A percentile compares a stretch with the other conserved stretches of the same genome.
phyloP scores from a whole-genome alignment of 2,888 invertebrate species.

The Eumerus sabulonum region DNA sequence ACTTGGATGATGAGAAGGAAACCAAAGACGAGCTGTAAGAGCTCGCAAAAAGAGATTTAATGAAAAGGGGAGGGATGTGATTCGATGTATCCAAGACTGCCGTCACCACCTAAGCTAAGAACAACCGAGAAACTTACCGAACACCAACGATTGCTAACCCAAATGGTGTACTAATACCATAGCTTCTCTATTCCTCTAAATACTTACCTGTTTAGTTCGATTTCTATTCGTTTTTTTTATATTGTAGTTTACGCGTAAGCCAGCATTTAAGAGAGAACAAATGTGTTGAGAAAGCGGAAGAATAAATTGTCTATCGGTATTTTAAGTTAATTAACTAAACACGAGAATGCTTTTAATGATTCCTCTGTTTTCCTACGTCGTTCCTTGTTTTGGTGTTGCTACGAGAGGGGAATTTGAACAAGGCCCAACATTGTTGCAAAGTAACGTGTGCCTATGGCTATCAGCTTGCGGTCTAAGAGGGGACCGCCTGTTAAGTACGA shows the following conservation, averaged over 20 bases:
- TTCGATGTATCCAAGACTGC: constrained; percentile 53
- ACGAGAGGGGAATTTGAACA: no score
- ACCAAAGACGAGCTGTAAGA: constrained; percentile 75
- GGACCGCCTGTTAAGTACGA: no score
- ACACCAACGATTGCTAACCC: constrained; percentile 8
- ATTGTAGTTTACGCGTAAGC: constrained; percentile 14
- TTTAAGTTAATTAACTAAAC: no score
- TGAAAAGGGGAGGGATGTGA: constrained; percentile 10
- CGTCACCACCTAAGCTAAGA: constrained; percentile 39
- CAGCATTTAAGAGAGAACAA: constrained; percentile 26
- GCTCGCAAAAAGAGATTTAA: no score
- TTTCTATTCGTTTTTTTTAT: constrained; percentile 22
- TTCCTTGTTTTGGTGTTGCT: no score
- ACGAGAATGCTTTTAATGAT: no score
- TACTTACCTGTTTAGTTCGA: neutral
- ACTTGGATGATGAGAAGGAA: constrained; percentile 89
- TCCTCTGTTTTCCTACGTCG: no score
- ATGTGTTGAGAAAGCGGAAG: constrained; percentile 3
- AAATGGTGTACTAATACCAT: neutral
- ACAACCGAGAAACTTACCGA: constrained; percentile 16
- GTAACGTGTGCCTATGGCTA: no score
- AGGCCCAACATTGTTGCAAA: no score
- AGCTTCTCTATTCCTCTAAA: constrained; percentile 6
- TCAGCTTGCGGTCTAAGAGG: no score
- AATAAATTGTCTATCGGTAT: no score